Evolutionary conservation across 2,888 invertebrate species (phyloP).

Genomic region (Pammene fasciana): DNA sequence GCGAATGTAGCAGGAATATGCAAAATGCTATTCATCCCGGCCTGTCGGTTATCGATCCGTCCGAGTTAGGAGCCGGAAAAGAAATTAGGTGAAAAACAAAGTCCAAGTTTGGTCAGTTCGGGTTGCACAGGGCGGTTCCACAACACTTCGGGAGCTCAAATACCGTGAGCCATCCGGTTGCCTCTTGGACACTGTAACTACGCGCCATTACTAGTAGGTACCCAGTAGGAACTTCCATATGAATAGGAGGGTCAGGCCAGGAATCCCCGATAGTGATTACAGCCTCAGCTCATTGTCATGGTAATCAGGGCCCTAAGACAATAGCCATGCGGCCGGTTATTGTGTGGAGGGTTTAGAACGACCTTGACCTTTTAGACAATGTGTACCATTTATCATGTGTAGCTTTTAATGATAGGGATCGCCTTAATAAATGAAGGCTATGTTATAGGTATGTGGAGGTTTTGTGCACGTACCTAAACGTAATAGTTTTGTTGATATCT

Average conservation of each 20-base stretch:
- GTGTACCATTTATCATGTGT: conserved; percentile 3
- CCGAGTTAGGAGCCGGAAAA: too few relatives aligned
- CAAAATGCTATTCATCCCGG: too few relatives aligned
- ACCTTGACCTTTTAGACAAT: conserved; percentile 2
- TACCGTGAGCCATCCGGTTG: too few relatives aligned
- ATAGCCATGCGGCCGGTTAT: conserved; percentile 3
- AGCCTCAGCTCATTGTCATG: conserved; percentile 4
- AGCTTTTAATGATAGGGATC: neutral
- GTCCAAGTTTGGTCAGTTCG: too few relatives aligned
- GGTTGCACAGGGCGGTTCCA: too few relatives aligned
- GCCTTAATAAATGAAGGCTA: neutral
- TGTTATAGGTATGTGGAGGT: neutral
- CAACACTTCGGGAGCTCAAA: too few relatives aligned
- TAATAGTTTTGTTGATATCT: too few relatives aligned
- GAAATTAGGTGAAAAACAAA: too few relatives aligned
- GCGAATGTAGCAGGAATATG: too few relatives aligned
- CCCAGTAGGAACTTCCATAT: neutral
- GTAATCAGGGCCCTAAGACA: conserved; percentile 16
- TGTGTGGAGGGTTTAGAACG: conserved; percentile 6
- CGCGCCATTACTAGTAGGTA: too few relatives aligned
- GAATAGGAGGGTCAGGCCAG: conserved; percentile 4
- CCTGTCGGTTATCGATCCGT: too few relatives aligned
- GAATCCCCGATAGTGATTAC: conserved; percentile 7
- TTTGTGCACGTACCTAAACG: neutral
- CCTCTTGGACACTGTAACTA: too few relatives aligned